phyloP scores from a whole-genome alignment of 2,888 invertebrate species.

The Heliconius ethilla region DNA sequence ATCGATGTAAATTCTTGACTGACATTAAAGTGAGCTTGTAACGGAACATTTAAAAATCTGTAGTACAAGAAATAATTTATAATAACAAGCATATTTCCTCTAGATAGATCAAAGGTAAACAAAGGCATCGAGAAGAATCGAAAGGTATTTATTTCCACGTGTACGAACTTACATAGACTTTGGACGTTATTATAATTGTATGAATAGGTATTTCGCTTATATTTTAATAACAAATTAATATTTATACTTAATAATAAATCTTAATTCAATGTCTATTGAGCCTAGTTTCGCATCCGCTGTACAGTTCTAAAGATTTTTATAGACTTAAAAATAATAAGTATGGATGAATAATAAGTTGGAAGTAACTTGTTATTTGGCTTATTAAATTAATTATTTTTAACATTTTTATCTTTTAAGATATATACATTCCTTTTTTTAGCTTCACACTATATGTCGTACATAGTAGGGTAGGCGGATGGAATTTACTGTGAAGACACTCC shows the following conservation, averaged over 20 bases:
- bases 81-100: not conserved
- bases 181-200: not conserved
- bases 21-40: too few relatives aligned
- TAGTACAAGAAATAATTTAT: not conserved
- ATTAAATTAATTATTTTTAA: too few relatives aligned
- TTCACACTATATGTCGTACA: too few relatives aligned
- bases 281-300: slow-evolving; percentile 11
- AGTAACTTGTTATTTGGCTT: too few relatives aligned
- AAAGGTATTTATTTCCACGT: not conserved
- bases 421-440: too few relatives aligned
- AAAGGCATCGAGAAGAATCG: not conserved
- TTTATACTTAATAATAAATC: not conserved
- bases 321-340: not conserved
- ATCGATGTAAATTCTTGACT: too few relatives aligned
- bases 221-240: too few relatives aligned
- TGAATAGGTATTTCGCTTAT: not conserved
- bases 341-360: too few relatives aligned
- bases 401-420: too few relatives aligned
- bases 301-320: not conserved
- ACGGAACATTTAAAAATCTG: too few relatives aligned
- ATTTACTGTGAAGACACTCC: too few relatives aligned
- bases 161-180: not conserved
- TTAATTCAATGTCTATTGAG: slow-evolving; percentile 11
- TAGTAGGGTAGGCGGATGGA: too few relatives aligned
- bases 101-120: not conserved